Evolutionary conservation across 1,140 invertebrate genomes (phyloP).

Genomic region (Adelges cooleyi): DNA sequence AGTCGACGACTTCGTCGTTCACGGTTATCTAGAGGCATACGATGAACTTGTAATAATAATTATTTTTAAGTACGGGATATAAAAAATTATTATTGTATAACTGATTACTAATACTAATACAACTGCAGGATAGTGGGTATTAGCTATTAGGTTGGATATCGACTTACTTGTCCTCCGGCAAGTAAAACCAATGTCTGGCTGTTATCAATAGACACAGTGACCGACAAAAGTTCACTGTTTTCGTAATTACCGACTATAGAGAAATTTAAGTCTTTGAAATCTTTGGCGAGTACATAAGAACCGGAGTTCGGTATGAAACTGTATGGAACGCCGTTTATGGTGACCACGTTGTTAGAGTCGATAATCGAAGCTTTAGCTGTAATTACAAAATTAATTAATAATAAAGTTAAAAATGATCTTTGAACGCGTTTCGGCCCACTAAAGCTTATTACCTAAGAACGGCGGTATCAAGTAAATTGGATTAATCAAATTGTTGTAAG

Average conservation of each 20-base stretch:
- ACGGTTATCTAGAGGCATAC: background rate
- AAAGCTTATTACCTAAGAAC: background rate
- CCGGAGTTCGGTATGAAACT: background rate
- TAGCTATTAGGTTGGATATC: too few species aligned
- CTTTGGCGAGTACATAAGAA: background rate
- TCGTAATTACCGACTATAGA: background rate
- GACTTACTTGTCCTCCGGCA: background rate
- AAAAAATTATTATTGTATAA: too few species aligned
- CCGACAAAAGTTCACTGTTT: background rate
- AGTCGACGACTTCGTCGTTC: background rate
- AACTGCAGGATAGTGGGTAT: background rate
- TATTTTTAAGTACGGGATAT: too few species aligned
- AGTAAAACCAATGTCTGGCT: background rate
- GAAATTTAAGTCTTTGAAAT: background rate
- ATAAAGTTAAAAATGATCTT: background rate
- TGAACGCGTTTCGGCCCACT: too few species aligned
- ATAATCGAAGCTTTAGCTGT: background rate
- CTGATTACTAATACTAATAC: background rate
- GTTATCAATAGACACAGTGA: background rate
- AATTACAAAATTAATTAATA: background rate
- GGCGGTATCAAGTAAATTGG: background rate
- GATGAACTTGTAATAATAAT: too few species aligned
- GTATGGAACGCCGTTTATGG: background rate
- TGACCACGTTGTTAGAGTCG: background rate
- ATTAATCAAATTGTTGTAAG: background rate